Base-by-base conservation (phyloP, 2,113 vertebrate species). In the Hirundichthys speculiger region DNA sequence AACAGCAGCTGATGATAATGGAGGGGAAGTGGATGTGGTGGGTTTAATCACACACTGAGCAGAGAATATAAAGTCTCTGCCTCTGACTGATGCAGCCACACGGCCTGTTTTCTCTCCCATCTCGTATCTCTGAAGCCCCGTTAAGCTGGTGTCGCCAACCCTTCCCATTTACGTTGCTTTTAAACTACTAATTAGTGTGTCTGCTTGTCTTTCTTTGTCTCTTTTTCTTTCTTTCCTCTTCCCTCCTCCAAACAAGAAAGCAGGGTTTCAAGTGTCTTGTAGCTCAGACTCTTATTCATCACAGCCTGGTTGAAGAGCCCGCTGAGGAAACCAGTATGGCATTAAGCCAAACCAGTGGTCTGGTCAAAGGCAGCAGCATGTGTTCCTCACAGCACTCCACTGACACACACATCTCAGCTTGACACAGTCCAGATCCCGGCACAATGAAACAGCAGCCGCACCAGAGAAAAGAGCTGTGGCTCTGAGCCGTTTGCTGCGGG, bases 11-110 rank as follows among this genome's bases (percentile, higher is more conserved):
- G 71, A 79, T 84, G 80, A 84, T 85, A 84, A 84, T 76, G 72
- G 73, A 70, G 73, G 69, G 80, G 81, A 87, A 86, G 82, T 83
- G 86, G 82, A 91, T 84, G 80, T 66, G 87, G 86, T 78, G 77
- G 79, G 65, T 76, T 77, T 73, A 83, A 86, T 86, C 80, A 79
- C 62, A 68, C 66, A 52, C 38, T 34, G 51, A 38, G 60, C 42
- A 47, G 30, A 65, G 59, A 77, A 68, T 64, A 74, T 22, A 27
- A 43, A 13, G 64, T 52, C 69, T 75, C 30, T n/a, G n/a, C n/a
- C n/a, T 55, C 21, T 79, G 59, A 64, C 58, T 67, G 70, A 75
- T 66, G 53, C 59, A 64, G 64, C 63, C 56, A 40, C 57, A 73
- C 52, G 21, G 25, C 20, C 58, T 25, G 40, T 21, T 47, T 45